Evolutionary conservation across 2,113 vertebrate species (phyloP), one percentile per base, ranked within the genome.

Genomic region (Phrynosoma platyrhinos): DNA sequence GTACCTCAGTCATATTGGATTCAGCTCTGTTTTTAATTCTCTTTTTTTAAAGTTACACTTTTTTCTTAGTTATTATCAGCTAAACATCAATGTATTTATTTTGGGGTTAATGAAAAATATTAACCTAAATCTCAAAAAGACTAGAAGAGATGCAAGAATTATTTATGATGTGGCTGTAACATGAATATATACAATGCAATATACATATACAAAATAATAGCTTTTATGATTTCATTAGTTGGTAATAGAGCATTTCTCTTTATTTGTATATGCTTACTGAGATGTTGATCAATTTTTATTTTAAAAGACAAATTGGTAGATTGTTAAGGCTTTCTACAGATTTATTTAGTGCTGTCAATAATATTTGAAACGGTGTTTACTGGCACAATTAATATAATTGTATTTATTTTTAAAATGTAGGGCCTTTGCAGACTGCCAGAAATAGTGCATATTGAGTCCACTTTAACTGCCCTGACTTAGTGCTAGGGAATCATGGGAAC

Each of bases 121-220:
- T 66, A 30, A 25, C 58, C 14, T 18, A 62, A 62, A 16, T 62
- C 58, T 62, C 58, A 62, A 62, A 62, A 18, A 18, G 58, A 62
- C 58, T 62, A 77, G 16, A 21, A 64, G 32, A 66, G 2, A 36
- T 87, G 86, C 75, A 14, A 27, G 69, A 42, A 12, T 16, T 79
- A 2, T 89, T 91, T 62, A 66, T 84, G 72, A 40, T 90, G 40
- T 64, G 20, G 7, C 10, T 79, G 32, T 76, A 47, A 55, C 18
- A 82, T 21, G 53, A 75, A 2, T 89, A 91, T 87, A 25, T 87
- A 76, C 3, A 0, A 0, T 79, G 1, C 27, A 8, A 72, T 53
- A 36, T 36, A 36, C 36, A 36, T 69, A 68, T 13, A 53, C 53
- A 68, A 78, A n/a, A 16, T 53, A 14, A 25, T 36, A 58, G 55